Percentiles rank a stretch among this genome's conserved stretches.
Conservation (phyloP, 2,888 invertebrate species). For the Himalopsyche tibetana region DNA sequence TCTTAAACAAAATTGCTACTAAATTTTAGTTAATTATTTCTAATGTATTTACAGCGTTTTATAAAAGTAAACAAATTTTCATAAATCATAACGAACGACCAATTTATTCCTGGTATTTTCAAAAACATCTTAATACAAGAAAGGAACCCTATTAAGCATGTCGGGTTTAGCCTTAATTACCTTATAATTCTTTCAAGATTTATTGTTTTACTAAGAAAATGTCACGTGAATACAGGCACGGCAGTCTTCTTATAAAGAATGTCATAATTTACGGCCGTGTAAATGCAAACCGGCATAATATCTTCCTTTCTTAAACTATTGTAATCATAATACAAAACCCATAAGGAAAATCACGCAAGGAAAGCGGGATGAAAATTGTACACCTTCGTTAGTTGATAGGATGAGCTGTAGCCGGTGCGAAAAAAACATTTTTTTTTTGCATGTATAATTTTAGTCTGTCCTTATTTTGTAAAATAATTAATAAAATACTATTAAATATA, state of each 20-base stretch:
- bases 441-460: too few species aligned
- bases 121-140: conserved; percentile 27
- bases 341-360: conserved; percentile 60
- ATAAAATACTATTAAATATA: too few species aligned
- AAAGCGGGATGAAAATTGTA: conserved; percentile 50
- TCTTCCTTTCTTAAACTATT: conserved; percentile 65
- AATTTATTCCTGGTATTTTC: conserved; percentile 8
- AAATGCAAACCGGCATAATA: conserved; percentile 63
- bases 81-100: neutral
- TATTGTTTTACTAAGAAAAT: conserved; percentile 62
- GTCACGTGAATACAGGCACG: conserved; percentile 54
- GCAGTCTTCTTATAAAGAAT: conserved; percentile 60
- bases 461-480: too few species aligned
- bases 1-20: too few species aligned
- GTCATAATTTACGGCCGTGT: conserved; percentile 63
- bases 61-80: neutral
- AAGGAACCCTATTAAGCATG: conserved; percentile 30
- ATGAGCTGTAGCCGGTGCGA: conserved; percentile 49
- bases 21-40: too few species aligned
- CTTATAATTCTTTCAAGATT: conserved; percentile 65
- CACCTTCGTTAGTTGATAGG: neutral
- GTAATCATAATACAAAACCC: conserved; percentile 65
- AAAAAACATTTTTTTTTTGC: neutral
- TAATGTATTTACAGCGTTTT: too few species aligned
- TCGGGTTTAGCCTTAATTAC: conserved; percentile 64